Percentiles rank a stretch among this genome's conserved stretches.
phyloP scores from a whole-genome alignment of 2,797 vertebrate genomes.

The Fringilla coelebs region DNA sequence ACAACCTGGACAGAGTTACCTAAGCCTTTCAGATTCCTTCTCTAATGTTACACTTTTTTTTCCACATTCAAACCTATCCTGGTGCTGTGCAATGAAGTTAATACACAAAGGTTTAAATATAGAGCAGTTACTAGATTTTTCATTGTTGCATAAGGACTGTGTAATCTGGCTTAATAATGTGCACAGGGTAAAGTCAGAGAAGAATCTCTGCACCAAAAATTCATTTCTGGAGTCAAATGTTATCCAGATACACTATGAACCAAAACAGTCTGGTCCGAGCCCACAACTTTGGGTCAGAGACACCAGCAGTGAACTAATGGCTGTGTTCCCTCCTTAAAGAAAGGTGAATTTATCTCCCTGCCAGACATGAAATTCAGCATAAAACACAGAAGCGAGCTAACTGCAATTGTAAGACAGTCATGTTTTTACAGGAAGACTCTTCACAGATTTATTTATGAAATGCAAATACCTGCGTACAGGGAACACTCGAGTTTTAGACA shows the following conservation, averaged over 20 bases:
- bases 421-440: constrained; percentile 36
- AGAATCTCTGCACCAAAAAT: not conserved
- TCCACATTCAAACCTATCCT: not conserved
- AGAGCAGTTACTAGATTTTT: constrained; percentile 37
- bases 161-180: constrained; percentile 3
- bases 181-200: not conserved
- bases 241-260: not conserved
- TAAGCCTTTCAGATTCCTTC: not conserved
- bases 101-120: constrained; percentile 44
- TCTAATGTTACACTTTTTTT: not conserved
- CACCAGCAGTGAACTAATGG: not conserved
- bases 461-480: not conserved
- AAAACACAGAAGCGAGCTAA: constrained; percentile 23
- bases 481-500: not conserved
- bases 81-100: not conserved
- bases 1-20: not conserved
- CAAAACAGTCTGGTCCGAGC: not conserved
- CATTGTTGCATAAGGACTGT: constrained; percentile 17
- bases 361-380: not conserved
- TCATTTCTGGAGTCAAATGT: not conserved
- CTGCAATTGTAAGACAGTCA: not conserved
- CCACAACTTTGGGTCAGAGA: not conserved
- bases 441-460: constrained; percentile 47
- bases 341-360: not conserved
- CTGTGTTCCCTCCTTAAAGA: not conserved